Evolutionary conservation across 2,113 vertebrate genomes (phyloP).

Genomic region (Crypturellus undulatus): DNA sequence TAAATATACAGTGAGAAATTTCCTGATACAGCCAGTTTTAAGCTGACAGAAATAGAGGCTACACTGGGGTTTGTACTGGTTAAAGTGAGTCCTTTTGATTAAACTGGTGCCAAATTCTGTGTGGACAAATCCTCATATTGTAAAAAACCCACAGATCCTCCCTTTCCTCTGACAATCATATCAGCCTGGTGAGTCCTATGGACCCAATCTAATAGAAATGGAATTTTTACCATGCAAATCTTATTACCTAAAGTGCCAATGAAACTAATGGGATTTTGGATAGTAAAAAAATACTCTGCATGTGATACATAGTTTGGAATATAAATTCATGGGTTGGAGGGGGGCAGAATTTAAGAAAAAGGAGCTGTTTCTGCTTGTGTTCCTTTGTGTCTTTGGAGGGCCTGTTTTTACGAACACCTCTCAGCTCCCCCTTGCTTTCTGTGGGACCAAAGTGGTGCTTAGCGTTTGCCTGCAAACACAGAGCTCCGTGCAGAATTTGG

Average conservation of each 20-base stretch:
- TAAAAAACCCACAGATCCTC: constrained; percentile 66
- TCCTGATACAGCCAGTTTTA: constrained; percentile 44
- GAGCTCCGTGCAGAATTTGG: neutral
- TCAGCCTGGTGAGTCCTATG: constrained; percentile 74
- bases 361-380: constrained; percentile 18
- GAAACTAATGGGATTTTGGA: constrained; percentile 64
- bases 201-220: constrained; percentile 76
- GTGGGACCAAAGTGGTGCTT: neutral
- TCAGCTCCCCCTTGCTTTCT: neutral
- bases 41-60: constrained; percentile 54
- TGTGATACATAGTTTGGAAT: constrained; percentile 68
- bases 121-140: constrained; percentile 73
- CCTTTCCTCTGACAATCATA: constrained; percentile 73
- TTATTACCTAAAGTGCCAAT: constrained; percentile 76
- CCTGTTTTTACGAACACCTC: neutral
- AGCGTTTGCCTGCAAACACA: neutral
- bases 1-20: constrained; percentile 24
- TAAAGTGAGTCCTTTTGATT: constrained; percentile 64
- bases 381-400: constrained; percentile 33
- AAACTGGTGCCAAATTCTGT: constrained; percentile 71
- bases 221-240: constrained; percentile 79
- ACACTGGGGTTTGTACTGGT: constrained; percentile 61
- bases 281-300: constrained; percentile 66
- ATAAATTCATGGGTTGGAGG: constrained; percentile 19
- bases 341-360: neutral